phyloP scores from a whole-genome alignment of 2,888 invertebrate species.

The Campoletis raptor region DNA sequence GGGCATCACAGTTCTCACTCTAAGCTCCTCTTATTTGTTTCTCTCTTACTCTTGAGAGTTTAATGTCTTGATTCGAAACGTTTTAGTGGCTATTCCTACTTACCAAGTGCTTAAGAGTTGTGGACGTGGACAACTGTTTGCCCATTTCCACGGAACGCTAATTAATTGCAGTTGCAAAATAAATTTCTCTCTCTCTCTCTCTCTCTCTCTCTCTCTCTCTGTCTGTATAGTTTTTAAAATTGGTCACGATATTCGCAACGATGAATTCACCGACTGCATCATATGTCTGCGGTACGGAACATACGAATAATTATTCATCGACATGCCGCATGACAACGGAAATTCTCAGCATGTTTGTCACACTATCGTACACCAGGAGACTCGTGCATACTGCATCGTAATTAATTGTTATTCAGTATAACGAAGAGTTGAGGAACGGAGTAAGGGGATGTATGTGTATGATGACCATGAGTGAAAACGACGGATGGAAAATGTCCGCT shows the following conservation, averaged over 20 bases:
- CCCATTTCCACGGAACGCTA: slow-evolving; percentile 24
- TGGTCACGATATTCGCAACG: slow-evolving; percentile 18
- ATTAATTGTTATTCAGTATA: slow-evolving; percentile 58
- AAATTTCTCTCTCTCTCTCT: background rate
- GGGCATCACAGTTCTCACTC: slow-evolving; percentile 43
- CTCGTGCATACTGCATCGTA: slow-evolving; percentile 38
- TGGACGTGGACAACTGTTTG: slow-evolving; percentile 41
- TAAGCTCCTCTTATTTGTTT: slow-evolving; percentile 4
- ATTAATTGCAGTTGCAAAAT: slow-evolving; percentile 28
- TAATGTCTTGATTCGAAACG: slow-evolving; percentile 56
- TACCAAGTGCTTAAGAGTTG: slow-evolving; percentile 20
- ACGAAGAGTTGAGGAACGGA: slow-evolving; percentile 10
- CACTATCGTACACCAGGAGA: slow-evolving; percentile 4
- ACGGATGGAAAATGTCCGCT: slow-evolving; percentile 39
- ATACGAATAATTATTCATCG: slow-evolving; percentile 51
- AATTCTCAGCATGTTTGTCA: slow-evolving; percentile 43
- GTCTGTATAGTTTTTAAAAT: slow-evolving; percentile 3
- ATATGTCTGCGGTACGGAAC: slow-evolving; percentile 7
- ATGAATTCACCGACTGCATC: background rate
- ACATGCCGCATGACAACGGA: slow-evolving; percentile 50
- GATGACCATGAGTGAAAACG: slow-evolving; percentile 40
- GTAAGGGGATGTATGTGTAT: background rate
- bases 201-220: background rate
- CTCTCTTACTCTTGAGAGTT: slow-evolving; percentile 6
- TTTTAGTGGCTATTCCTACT: slow-evolving; percentile 45